Evolutionary conservation across 35 echinoderm and acorn worm species (phyloP), one percentile per base, ranked within the genome.

Genomic region (Apostichopus parvimensis): DNA sequence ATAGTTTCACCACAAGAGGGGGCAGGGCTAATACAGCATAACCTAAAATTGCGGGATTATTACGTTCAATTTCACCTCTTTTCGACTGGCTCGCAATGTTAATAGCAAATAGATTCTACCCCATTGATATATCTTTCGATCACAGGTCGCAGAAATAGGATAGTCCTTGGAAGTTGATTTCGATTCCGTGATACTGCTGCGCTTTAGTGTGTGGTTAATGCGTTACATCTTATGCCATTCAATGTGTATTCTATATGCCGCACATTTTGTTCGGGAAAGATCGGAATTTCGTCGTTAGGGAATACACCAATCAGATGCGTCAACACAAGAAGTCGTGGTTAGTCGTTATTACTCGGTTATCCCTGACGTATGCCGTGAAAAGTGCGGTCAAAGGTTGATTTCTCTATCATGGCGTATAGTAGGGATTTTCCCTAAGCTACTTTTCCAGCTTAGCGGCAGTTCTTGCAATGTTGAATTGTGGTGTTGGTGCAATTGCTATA

Each of bases 11-110:
- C 81, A 25, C 81, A 84, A 88, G 24, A 66, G 86, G 86, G 86
- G 86, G 86, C 86, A 65, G 86, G 86, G 86, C 61, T 73, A 9
- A 88, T 84, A n/a, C 9, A 88, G 72, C 86, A 88, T 72, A 88
- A 88, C 72, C 20, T 64, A 87, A 28, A 55, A 82, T 87, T 87
- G 8, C 5, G 85, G 85, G 55, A 18, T 87, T 87, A 87, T 62
- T 87, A 15, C 53, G 55, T 61, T 22, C 18, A 52, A 87, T 22
- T 71, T 82, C 79, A 55, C 34, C 52, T 82, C 53, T 9, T 82
- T 82, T 14, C 79, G 79, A 18, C 79, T 82, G 54, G 17, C 55
- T 57, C 55, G 79, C 20, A 20, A 9, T 6, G 52, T 12, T n/a
- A 28, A 82, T 82, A 53, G 53, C 11, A 56, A 56, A 53, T 4